Evolutionary conservation across 1,140 invertebrate genomes (phyloP), one percentile per base, ranked within the genome.

Genomic region (Brachionus rubens): DNA sequence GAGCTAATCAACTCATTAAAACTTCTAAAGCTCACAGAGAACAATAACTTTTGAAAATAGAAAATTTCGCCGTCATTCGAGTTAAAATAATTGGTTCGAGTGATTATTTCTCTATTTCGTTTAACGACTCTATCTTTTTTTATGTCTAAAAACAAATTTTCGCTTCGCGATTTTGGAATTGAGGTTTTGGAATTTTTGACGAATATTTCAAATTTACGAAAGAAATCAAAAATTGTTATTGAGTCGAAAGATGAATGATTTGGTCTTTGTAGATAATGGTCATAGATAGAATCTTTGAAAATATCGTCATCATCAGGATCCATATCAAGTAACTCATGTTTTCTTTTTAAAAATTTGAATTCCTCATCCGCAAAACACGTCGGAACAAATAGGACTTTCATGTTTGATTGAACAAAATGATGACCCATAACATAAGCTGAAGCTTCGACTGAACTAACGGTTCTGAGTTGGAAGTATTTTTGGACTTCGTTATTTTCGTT

Each of bases 321-420:
- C 24, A 54, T 24, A 24, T 54, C 12, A 54, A 24, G 12, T 54
- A 21, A 26, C 5, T 54, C 50, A 54, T 54, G 16, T 24, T 26
- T 21, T 54, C 24, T 54, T 26, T 54, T 54, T 54, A 54, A 54
- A 54, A 54, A 54, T 26, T 54, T 54, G 24, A 54, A 54, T 26
- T 54, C 19, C 24, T 54, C 21, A 12, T 54, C 26, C 26, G 24
- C 19, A 26, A 54, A 54, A 24, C 19, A 54, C 16, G 50, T 54
- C 12, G 26, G 50, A 1, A 54, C 5, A 54, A 54, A 54, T 54
- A 54, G 26, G 21, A 24, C 50, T 54, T 54, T 54, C 50, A 54
- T 54, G 26, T 54, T 54, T 54, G 50, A 54, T 2, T 54, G 50
- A 1, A 54, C 50, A 54, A 54, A 54, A 54, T 54, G 50, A 26